These are phyloP conservation scores for Ahaetulla prasina DNA, from an alignment of 2,113 vertebrate genomes.

Conservation along the genomic window DNA sequence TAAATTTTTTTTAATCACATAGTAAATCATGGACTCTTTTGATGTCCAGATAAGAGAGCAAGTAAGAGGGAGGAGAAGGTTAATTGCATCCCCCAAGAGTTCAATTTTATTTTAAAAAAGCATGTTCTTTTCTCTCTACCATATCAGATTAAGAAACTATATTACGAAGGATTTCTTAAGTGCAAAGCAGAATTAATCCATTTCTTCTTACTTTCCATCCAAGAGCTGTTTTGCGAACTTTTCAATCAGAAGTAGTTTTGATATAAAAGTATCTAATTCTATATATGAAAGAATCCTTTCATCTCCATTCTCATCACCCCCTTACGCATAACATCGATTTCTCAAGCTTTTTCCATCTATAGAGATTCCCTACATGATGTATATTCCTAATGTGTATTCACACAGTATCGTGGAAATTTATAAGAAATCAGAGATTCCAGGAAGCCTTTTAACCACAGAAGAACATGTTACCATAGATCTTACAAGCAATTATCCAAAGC, in stretches of 20 bases:
- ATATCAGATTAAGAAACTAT: not conserved
- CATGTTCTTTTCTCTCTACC: not conserved
- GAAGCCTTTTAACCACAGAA: not conserved
- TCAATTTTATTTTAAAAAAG: not conserved
- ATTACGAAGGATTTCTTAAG: constrained; percentile 36
- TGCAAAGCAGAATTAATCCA: constrained; percentile 18
- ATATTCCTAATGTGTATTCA: not conserved
- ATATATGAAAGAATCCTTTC: constrained; percentile 21
- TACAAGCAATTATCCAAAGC: not conserved
- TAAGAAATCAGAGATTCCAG: not conserved
- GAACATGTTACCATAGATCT: not conserved
- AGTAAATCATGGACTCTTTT: constrained; percentile 22
- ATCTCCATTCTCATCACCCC: not conserved
- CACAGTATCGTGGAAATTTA: not conserved
- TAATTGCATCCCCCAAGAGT: not conserved
- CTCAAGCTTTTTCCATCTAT: not conserved
- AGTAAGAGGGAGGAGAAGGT: not conserved
- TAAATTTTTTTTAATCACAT: not conserved
- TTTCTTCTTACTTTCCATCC: not conserved
- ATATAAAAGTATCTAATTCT: constrained; percentile 15
- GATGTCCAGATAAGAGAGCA: not conserved
- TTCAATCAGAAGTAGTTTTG: not conserved
- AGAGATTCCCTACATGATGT: not conserved
- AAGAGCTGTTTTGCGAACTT: not conserved
- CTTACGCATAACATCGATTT: not conserved